These are phyloP conservation scores for Lota lota DNA, from an alignment of 2,113 vertebrate species.

Conservation along the genomic window DNA sequence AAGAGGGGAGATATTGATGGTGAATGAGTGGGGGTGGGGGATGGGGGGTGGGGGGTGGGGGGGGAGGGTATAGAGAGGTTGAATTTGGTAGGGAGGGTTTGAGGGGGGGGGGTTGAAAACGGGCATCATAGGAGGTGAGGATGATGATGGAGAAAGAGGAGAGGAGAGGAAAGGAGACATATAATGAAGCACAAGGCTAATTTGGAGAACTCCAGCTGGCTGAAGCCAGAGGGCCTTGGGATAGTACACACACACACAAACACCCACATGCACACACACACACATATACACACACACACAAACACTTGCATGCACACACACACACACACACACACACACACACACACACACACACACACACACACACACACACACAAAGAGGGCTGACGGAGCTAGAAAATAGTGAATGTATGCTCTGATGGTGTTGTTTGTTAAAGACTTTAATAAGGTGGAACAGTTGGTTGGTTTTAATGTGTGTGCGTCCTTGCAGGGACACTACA, in stretches of 20 bases:
- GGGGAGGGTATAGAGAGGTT: neutral
- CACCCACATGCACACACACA: conserved; percentile 66
- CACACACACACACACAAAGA: neutral
- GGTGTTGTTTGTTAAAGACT: conserved; percentile 36
- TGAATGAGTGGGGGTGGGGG: neutral
- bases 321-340: conserved; percentile 24
- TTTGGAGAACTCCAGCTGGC: conserved; percentile 91
- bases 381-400: conserved; percentile 67
- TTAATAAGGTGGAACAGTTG: conserved; percentile 72
- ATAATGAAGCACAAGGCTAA: conserved; percentile 90
- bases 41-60: neutral
- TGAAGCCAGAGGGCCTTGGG: conserved; percentile 85
- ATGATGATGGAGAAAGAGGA: conserved; percentile 33
- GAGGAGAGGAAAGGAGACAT: conserved; percentile 64
- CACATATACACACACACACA: conserved; percentile 33
- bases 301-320: conserved; percentile 28
- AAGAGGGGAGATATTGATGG: neutral
- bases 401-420: conserved; percentile 28
- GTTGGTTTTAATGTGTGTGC: conserved; percentile 44
- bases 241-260: conserved; percentile 62
- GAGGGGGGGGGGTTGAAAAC: neutral
- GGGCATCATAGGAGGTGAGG: neutral
- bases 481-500: too few relatives aligned
- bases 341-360: neutral
- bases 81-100: too few relatives aligned